These are phyloP conservation scores for Sebastes vulpes DNA, from an alignment of 2,797 vertebrate species.

Conservation along the genomic window DNA sequence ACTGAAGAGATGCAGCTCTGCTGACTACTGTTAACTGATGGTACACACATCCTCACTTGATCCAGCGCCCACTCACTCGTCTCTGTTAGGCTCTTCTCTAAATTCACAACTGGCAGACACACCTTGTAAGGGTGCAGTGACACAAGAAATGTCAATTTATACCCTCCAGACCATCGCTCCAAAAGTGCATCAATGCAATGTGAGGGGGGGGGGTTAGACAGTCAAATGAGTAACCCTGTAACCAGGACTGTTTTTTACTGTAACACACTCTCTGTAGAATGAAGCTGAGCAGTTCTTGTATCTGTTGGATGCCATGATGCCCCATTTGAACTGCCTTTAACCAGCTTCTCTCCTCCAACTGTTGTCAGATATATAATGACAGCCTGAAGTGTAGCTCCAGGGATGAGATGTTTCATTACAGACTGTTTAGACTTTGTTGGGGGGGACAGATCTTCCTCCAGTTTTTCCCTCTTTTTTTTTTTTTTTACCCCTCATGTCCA, in stretches of 20 bases:
- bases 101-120: conserved; percentile 11
- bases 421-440: not conserved
- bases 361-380: not conserved
- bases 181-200: not conserved
- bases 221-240: not conserved
- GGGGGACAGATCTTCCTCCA: not conserved
- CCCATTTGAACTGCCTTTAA: conserved; percentile 5
- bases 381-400: not conserved
- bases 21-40: conserved; percentile 35
- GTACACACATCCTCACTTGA: not conserved
- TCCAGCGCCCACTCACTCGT: conserved; percentile 11
- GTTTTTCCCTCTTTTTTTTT: not conserved
- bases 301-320: conserved; percentile 12
- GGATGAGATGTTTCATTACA: not conserved
- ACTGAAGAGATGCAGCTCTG: conserved; percentile 19
- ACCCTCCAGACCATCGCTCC: not conserved
- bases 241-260: not conserved
- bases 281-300: conserved; percentile 12
- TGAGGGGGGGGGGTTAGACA: not conserved
- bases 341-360: not conserved
- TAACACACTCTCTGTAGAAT: conserved; percentile 7
- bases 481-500: not conserved
- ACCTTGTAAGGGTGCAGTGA: not conserved
- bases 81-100: conserved; percentile 5
- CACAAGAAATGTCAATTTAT: not conserved